Evolutionary conservation across 2,113 vertebrate species (phyloP).

Genomic region (Ameiurus melas): DNA sequence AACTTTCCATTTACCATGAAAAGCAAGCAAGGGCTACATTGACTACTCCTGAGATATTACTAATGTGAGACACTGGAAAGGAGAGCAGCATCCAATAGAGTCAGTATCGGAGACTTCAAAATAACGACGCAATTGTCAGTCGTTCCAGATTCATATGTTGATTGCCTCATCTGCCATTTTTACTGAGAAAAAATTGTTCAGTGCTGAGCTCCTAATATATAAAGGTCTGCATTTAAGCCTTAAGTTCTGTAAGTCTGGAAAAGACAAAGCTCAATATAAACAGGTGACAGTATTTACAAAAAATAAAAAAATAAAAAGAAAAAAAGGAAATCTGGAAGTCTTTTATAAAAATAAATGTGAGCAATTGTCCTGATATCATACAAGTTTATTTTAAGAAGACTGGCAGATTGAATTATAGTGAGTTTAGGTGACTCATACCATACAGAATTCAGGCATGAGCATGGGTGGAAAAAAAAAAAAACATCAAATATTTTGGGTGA

Average conservation of each 20-base stretch:
- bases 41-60: neutral
- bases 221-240: neutral
- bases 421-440: slow-evolving; percentile 41
- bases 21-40: neutral
- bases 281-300: neutral
- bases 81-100: neutral
- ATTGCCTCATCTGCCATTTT: neutral
- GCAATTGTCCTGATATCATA: slow-evolving; percentile 38
- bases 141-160: neutral
- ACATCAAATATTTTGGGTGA: slow-evolving; percentile 24
- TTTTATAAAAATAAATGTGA: slow-evolving; percentile 13
- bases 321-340: too few relatives aligned
- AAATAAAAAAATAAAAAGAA: neutral
- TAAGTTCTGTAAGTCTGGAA: neutral
- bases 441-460: slow-evolving; percentile 32
- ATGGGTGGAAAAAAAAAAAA: slow-evolving; percentile 14
- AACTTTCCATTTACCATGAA: neutral
- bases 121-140: neutral
- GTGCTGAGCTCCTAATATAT: neutral
- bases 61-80: neutral
- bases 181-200: neutral
- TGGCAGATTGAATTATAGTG: slow-evolving; percentile 43
- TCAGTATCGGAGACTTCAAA: neutral
- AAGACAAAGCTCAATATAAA: neutral
- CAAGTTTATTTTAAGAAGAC: slow-evolving; percentile 52